Evolutionary conservation across 2,888 invertebrate genomes (phyloP).

Genomic region (Athalia circularis): DNA sequence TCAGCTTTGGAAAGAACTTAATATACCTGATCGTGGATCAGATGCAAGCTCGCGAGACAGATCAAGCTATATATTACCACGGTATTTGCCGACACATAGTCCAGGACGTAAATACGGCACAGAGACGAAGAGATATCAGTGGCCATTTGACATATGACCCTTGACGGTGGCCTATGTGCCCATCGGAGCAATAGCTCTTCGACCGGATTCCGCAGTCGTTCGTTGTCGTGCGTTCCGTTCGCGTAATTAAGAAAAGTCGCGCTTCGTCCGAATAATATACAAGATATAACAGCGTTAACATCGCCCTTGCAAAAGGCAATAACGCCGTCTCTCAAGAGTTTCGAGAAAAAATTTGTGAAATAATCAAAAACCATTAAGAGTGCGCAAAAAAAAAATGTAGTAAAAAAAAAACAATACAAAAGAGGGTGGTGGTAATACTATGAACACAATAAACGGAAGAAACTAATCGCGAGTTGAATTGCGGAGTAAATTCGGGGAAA

Average conservation of each 20-base stretch:
- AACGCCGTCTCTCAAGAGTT: background rate
- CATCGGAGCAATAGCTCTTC: constrained; percentile 54
- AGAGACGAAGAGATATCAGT: constrained; percentile 61
- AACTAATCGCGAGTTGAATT: too few species aligned
- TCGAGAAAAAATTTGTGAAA: background rate
- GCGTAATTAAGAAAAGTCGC: constrained; percentile 17
- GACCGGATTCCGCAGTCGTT: constrained; percentile 55
- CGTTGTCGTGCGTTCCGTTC: constrained; percentile 37
- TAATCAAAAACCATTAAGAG: background rate
- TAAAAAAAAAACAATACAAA: background rate
- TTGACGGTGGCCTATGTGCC: constrained; percentile 59
- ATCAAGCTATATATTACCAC: background rate
- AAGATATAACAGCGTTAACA: too few species aligned
- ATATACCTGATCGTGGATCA: background rate
- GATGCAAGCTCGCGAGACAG: background rate
- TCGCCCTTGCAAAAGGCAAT: background rate
- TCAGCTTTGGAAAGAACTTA: too few species aligned
- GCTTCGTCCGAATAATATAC: background rate
- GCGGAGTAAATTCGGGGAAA: too few species aligned
- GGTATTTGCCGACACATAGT: constrained; percentile 24
- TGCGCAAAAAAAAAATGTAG: background rate
- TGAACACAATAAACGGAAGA: too few species aligned
- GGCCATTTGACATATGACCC: constrained; percentile 69
- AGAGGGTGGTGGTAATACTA: background rate
- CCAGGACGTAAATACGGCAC: constrained; percentile 29